Conservation (phyloP, 35 echinoderm and acorn worm genomes). For the Apostichopus parvimensis region DNA sequence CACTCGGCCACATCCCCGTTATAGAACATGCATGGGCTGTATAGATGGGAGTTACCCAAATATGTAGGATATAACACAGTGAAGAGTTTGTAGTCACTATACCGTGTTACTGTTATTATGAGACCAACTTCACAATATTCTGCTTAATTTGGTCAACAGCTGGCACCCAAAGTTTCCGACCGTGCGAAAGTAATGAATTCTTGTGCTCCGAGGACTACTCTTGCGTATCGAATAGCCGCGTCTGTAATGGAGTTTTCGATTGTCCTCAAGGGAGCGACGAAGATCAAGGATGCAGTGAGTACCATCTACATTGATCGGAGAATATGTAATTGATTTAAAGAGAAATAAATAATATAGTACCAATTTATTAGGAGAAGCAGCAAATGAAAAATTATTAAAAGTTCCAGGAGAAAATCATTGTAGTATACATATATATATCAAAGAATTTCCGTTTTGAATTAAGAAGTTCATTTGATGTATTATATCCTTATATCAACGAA, state of each 20-base stretch:
- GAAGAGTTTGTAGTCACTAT: no score
- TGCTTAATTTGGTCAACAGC: not conserved
- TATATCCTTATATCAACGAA: no score
- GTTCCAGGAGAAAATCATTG: no score
- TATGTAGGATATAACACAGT: no score
- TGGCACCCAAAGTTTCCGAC: slow-evolving; percentile 8
- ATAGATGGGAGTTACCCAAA: no score
- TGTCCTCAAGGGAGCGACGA: slow-evolving; percentile 34
- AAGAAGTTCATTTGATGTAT: no score
- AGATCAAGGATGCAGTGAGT: slow-evolving; percentile 35
- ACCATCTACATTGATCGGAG: not conserved
- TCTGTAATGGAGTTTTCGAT: slow-evolving; percentile 8
- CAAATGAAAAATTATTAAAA: not conserved
- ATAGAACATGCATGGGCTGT: no score
- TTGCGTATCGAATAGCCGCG: not conserved
- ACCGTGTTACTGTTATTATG: not conserved
- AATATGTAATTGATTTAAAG: not conserved
- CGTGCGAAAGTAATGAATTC: not conserved
- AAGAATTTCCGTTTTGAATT: no score
- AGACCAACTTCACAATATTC: not conserved
- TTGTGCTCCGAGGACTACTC: slow-evolving; percentile 3
- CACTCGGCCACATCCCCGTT: no score
- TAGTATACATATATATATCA: no score
- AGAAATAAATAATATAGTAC: not conserved
- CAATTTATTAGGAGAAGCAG: not conserved